Percentiles rank a stretch among this genome's conserved stretches.
Evolutionary conservation across 2,888 invertebrate genomes (phyloP).

Genomic region (Horisme vitalbata): DNA sequence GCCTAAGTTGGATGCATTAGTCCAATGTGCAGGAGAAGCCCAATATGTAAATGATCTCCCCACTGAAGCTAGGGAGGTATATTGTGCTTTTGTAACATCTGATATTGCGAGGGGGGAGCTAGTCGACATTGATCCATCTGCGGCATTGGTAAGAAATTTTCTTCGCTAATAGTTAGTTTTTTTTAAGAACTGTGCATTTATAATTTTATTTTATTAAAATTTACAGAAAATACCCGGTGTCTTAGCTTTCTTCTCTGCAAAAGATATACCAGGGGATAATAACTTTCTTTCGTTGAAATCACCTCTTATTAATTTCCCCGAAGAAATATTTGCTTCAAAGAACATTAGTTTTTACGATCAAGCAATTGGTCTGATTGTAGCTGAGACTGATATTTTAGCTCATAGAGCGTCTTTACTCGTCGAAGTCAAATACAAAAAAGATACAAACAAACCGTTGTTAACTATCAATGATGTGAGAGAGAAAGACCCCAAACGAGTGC

Average conservation of each 20-base stretch:
- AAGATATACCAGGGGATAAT: constrained; percentile 88
- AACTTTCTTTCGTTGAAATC: constrained; percentile 51
- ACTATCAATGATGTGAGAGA: constrained; percentile 54
- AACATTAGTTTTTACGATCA: constrained; percentile 85
- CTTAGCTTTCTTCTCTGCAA: constrained; percentile 84
- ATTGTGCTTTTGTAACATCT: constrained; percentile 85
- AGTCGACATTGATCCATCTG: constrained; percentile 81
- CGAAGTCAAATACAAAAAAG: constrained; percentile 77
- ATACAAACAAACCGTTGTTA: constrained; percentile 55
- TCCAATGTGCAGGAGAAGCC: constrained; percentile 86
- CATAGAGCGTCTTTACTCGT: constrained; percentile 83
- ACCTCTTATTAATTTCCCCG: constrained; percentile 38
- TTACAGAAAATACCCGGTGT: constrained; percentile 85
- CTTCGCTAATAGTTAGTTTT: too few relatives aligned
- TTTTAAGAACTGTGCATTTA: too few relatives aligned
- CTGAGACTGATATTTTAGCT: constrained; percentile 81
- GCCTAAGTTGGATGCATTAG: constrained; percentile 84
- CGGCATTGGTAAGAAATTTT: constrained; percentile 81
- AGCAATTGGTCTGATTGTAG: constrained; percentile 86
- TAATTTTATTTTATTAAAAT: too few relatives aligned
- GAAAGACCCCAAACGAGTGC: constrained; percentile 51
- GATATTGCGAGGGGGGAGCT: constrained; percentile 82
- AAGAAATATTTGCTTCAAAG: constrained; percentile 78
- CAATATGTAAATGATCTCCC: constrained; percentile 67
- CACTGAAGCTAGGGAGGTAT: constrained; percentile 84